Base-by-base conservation (phyloP, 2,797 vertebrate genomes). In the Helicolenus hilgendorfi region DNA sequence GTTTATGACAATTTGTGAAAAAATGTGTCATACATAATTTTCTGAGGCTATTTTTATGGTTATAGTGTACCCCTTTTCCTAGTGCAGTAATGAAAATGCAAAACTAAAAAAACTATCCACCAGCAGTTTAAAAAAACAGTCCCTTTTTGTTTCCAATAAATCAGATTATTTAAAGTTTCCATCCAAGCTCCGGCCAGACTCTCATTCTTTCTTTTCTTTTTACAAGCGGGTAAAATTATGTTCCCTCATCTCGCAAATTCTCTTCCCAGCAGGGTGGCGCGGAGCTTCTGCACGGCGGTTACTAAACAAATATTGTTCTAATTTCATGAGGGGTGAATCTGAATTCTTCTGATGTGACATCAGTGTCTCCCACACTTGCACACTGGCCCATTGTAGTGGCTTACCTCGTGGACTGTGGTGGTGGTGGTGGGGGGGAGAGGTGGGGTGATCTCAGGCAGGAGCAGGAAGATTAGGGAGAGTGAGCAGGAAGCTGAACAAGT, bases 281-380 rank as follows among this genome's bases (percentile, higher is more conserved):
- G 68, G 85, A 71, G 86, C 88, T 81, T 81, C 89, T 85, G 91
- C 87, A 87, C 29, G 88, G 72, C 87, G 91, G 80, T 90, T 95
- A 95, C 96, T 97, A 96, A 97, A 96, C 96, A 97, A 97, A 97
- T 97, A 97, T 97, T 97, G 96, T 94, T 96, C 92, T 94, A 88
- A 92, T 96, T 97, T 97, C 92, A 92, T 65, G 84, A 96, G 87
- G 87, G 94, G 92, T 94, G 90, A 96, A 96, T 96, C 90, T 87
- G 94, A 96, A 97, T 97, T 94, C 95, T 91, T 96, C 95, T 77
- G 78, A 88, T 94, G 95, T 97, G 97, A 97, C 97, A 96, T 97
- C 96, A 97, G 94, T 81, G 82, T 94, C 79, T 95, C 91, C 91
- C 89, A 80, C 92, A 83, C 89, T 92, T 63, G 65, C 94, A 97